These are phyloP conservation scores for Pygoscelis antarcticus DNA, from an alignment of 2,113 vertebrate species.

Conservation along the genomic window DNA sequence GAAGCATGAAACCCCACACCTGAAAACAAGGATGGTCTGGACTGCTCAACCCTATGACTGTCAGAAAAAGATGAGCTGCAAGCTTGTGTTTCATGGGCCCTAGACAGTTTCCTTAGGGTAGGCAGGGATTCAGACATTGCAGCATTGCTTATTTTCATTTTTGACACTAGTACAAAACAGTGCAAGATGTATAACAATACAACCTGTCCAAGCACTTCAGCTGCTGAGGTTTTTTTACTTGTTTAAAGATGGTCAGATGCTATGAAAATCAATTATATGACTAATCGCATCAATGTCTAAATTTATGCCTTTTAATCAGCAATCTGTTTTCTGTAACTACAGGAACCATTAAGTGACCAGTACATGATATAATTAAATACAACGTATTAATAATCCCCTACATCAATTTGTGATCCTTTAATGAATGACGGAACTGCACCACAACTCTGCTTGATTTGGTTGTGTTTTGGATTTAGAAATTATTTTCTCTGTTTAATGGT, in stretches of 20 bases:
- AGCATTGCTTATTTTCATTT: background rate
- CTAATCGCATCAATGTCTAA: background rate
- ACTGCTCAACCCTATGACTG: background rate
- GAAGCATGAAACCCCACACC: background rate
- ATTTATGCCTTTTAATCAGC: background rate
- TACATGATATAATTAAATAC: constrained; percentile 15
- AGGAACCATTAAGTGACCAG: background rate
- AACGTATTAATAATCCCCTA: background rate
- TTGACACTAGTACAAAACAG: background rate
- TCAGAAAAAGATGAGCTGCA: background rate
- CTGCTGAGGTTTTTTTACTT: background rate
- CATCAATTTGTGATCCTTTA: background rate
- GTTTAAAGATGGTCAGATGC: background rate
- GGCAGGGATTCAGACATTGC: background rate
- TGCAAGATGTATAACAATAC: background rate
- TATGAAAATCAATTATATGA: background rate
- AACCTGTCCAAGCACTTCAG: background rate
- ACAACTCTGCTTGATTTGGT: background rate
- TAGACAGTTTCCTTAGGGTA: background rate
- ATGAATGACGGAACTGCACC: background rate
- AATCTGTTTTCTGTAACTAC: background rate
- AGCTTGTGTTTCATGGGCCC: background rate
- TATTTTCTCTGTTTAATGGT: background rate
- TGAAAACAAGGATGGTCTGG: background rate
- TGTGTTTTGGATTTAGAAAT: background rate